A percentile compares a stretch with the other conserved stretches of the same genome.
Evolutionary conservation across 2,113 vertebrate species (phyloP).

Genomic region (Kobus ellipsiprymnus): DNA sequence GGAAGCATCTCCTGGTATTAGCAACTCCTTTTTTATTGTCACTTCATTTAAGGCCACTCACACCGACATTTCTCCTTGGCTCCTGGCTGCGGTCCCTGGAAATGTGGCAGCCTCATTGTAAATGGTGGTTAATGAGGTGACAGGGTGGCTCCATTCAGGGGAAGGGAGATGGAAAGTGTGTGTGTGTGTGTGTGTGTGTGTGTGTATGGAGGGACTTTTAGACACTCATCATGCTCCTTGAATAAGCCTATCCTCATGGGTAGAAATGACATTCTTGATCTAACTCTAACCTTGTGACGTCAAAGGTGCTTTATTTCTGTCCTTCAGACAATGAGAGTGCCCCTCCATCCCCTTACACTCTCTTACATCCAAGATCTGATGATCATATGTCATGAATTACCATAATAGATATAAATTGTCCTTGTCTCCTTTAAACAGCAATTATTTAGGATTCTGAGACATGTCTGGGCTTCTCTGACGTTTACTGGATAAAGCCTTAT

Average conservation of each 20-base stretch:
- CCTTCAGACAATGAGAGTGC: not conserved
- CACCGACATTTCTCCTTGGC: conserved; percentile 58
- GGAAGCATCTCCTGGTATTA: conserved; percentile 66
- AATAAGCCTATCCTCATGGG: not conserved
- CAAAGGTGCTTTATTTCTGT: not conserved
- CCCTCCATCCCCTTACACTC: not conserved
- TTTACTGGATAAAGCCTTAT: not conserved
- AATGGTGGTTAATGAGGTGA: conserved; percentile 52
- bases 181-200: not conserved
- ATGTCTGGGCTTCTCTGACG: not conserved
- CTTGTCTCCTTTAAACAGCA: not conserved
- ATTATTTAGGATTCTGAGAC: not conserved
- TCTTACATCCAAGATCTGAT: not conserved
- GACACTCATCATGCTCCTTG: not conserved
- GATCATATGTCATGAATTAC: not conserved
- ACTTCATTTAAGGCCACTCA: conserved; percentile 54
- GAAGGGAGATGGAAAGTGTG: not conserved
- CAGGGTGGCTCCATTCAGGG: conserved; percentile 51
- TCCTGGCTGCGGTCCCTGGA: conserved; percentile 44
- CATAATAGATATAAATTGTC: not conserved
- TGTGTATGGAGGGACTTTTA: not conserved
- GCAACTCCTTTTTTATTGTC: conserved; percentile 60
- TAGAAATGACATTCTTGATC: conserved; percentile 20
- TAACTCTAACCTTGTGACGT: not conserved
- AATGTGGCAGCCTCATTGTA: not conserved